A percentile compares a stretch with the other conserved stretches of the same genome.
phyloP scores from a whole-genome alignment of 1,140 invertebrate species.

The Melanaphis sacchari region DNA sequence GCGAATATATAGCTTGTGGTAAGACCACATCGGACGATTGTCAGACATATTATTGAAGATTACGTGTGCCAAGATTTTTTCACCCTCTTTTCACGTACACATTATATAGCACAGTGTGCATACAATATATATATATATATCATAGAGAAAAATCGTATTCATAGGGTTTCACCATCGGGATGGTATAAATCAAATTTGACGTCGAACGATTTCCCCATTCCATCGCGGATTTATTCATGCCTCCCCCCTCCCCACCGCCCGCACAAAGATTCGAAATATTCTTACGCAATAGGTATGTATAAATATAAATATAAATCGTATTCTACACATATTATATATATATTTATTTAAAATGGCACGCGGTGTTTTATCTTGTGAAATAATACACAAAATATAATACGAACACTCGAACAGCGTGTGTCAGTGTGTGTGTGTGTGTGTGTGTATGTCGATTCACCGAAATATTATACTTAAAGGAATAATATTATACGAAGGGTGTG shows the following conservation, averaged over 20 bases:
- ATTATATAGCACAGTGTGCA: not conserved
- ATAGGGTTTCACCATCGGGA: conserved; percentile 1
- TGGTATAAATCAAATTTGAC: conserved; percentile 55
- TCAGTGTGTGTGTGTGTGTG: not conserved
- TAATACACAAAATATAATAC: not conserved
- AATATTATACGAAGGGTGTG: conserved; percentile 41
- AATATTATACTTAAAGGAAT: conserved; percentile 40
- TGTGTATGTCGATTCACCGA: conserved; percentile 9
- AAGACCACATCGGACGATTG: conserved; percentile 23
- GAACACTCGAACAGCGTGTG: not conserved
- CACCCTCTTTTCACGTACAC: not conserved
- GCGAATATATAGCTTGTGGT: not conserved
- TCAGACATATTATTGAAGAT: conserved; percentile 34
- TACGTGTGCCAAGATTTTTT: not conserved
- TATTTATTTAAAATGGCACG: conserved; percentile 38
- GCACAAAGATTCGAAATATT: conserved; percentile 9
- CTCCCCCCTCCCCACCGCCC: not conserved
- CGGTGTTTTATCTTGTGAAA: conserved; percentile 43
- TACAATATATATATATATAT: not conserved
- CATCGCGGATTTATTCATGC: conserved; percentile 22
- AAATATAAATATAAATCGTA: not conserved
- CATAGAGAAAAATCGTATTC: conserved; percentile 55
- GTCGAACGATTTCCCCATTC: conserved; percentile 26
- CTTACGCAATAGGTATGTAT: not conserved
- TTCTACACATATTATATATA: not conserved